A percentile compares a stretch with the other conserved stretches of the same genome.
These are phyloP conservation scores for Luscinia luscinia DNA, from an alignment of 2,797 vertebrate species.

Conservation along the genomic window DNA sequence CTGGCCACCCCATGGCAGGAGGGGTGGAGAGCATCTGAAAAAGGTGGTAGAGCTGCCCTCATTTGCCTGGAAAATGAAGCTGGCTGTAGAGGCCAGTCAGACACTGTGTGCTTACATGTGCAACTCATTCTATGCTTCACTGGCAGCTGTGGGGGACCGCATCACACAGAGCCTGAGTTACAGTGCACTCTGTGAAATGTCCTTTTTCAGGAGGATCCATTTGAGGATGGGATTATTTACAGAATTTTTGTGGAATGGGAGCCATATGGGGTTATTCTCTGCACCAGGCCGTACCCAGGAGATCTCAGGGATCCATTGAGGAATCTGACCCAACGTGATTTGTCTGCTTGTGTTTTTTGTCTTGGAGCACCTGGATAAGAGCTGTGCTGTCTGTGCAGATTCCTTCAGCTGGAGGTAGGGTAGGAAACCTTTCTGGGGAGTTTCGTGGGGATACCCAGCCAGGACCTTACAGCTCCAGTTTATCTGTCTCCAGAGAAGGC, in stretches of 20 bases:
- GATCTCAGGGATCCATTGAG: background rate
- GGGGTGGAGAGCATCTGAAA: background rate
- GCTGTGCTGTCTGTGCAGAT: background rate
- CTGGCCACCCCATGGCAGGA: fast-evolving
- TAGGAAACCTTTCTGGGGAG: background rate
- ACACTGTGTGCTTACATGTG: background rate
- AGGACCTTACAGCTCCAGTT: background rate
- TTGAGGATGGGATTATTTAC: background rate
- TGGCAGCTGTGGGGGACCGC: fast-evolving
- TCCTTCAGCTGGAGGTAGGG: fast-evolving
- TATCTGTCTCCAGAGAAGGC: background rate
- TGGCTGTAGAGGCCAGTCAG: background rate
- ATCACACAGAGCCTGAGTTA: background rate
- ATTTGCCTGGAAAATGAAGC: background rate
- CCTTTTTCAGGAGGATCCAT: fast-evolving
- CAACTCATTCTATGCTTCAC: background rate
- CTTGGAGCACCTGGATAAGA: background rate
- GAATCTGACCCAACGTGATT: background rate
- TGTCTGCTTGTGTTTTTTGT: background rate
- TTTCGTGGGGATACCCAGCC: background rate
- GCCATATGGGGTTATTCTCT: background rate
- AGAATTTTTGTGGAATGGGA: background rate
- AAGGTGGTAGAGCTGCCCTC: background rate
- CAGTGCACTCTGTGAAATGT: background rate
- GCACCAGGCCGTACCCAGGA: background rate